Conservation (phyloP, 2,113 vertebrate species). For the Ciconia boyciana region DNA sequence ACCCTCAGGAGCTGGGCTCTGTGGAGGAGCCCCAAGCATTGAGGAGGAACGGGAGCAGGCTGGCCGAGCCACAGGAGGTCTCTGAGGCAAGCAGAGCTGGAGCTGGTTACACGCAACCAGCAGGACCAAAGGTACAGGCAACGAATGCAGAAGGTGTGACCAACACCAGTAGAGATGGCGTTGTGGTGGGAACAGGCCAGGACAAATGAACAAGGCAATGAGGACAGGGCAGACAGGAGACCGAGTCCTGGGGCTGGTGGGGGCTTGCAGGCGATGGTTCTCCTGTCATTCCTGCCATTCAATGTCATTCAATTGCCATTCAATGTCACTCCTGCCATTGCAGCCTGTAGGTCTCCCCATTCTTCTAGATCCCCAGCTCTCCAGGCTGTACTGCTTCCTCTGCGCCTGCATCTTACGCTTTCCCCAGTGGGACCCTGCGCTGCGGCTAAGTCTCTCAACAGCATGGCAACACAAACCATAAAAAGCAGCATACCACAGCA, state of each 20-base stretch:
- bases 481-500: fast-evolving
- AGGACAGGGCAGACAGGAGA: background rate
- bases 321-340: background rate
- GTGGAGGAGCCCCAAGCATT: background rate
- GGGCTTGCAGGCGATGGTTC: background rate
- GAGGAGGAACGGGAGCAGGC: background rate
- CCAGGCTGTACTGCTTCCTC: background rate
- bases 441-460: background rate
- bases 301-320: too few relatives aligned
- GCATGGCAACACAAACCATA: background rate
- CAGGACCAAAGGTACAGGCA: background rate
- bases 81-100: background rate
- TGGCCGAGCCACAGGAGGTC: background rate
- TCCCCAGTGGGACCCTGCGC: background rate
- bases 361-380: background rate
- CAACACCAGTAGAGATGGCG: fast-evolving
- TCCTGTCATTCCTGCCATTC: too few relatives aligned
- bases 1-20: background rate
- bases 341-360: background rate
- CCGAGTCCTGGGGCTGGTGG: background rate
- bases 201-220: background rate
- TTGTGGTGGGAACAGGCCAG: background rate
- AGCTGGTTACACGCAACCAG: background rate
- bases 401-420: background rate
- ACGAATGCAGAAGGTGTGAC: fast-evolving